Percentiles rank a stretch among this genome's conserved stretches.
These are phyloP conservation scores for Istiophorus platypterus DNA, from an alignment of 2,113 vertebrate species.

Conservation along the genomic window DNA sequence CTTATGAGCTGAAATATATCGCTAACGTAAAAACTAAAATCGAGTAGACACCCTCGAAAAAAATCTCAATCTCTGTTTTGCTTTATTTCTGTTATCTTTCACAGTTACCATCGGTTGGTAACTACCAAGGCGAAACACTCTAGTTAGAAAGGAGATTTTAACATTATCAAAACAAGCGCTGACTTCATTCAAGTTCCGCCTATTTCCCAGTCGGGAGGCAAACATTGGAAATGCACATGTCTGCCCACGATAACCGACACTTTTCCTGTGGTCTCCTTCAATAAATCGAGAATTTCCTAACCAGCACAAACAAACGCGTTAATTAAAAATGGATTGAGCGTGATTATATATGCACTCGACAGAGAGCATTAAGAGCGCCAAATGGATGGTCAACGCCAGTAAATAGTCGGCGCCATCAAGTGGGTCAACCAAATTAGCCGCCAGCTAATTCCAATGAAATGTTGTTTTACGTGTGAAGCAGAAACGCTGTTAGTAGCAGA, in stretches of 20 bases:
- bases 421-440: slow-evolving; percentile 70
- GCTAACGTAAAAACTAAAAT: neutral
- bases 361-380: slow-evolving; percentile 36
- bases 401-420: slow-evolving; percentile 77
- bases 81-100: neutral
- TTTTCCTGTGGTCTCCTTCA: neutral
- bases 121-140: neutral
- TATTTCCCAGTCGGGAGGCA: slow-evolving; percentile 36
- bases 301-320: rapidly evolving
- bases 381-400: slow-evolving; percentile 51
- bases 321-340: rapidly evolving
- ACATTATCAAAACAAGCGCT: slow-evolving; percentile 45
- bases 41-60: neutral
- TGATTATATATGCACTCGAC: too few relatives aligned
- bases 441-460: slow-evolving; percentile 61
- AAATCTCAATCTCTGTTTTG: neutral
- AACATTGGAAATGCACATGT: slow-evolving; percentile 55
- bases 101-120: too few relatives aligned
- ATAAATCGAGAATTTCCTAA: rapidly evolving
- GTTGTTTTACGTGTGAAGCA: neutral
- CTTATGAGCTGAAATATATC: neutral
- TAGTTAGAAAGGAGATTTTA: neutral
- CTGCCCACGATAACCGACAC: neutral
- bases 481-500: neutral
- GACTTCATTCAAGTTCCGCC: slow-evolving; percentile 59